A percentile compares a stretch with the other conserved stretches of the same genome.
Conservation (phyloP, 2,797 vertebrate species). For the Simalia tracyae region DNA sequence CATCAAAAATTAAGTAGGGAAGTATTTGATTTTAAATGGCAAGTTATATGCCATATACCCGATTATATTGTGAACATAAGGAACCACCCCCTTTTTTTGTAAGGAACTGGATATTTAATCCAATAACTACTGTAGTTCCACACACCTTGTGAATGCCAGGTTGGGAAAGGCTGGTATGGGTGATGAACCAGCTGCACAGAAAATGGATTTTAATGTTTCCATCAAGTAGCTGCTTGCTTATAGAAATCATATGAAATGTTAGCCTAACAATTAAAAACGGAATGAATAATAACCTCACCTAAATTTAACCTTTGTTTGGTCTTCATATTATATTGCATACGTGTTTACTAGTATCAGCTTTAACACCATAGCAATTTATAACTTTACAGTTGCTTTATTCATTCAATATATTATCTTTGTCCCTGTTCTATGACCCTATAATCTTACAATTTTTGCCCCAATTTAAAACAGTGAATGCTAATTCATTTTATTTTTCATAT, state of each 20-base stretch:
- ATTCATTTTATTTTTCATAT: background rate
- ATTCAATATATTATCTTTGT: background rate
- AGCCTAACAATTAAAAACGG: background rate
- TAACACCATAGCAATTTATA: background rate
- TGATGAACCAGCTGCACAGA: background rate
- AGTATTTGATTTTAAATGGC: background rate
- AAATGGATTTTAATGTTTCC: background rate
- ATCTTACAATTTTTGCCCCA: background rate
- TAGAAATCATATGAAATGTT: background rate
- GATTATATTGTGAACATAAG: background rate
- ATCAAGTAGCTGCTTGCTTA: background rate
- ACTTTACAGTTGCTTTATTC: background rate
- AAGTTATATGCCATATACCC: background rate
- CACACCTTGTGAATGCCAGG: too few relatives aligned
- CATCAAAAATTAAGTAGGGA: background rate
- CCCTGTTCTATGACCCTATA: background rate
- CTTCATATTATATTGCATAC: too few relatives aligned
- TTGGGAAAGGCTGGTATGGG: too few relatives aligned
- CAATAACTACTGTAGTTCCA: too few relatives aligned
- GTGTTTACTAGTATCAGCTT: too few relatives aligned
- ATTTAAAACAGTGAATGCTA: background rate
- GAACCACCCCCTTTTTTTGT: background rate
- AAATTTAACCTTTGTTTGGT: too few relatives aligned
- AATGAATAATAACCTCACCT: background rate
- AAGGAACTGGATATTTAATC: background rate